A percentile compares a stretch with the other conserved stretches of the same genome.
Evolutionary conservation across 2,113 vertebrate genomes (phyloP).

Genomic region (Nothocercus julius): DNA sequence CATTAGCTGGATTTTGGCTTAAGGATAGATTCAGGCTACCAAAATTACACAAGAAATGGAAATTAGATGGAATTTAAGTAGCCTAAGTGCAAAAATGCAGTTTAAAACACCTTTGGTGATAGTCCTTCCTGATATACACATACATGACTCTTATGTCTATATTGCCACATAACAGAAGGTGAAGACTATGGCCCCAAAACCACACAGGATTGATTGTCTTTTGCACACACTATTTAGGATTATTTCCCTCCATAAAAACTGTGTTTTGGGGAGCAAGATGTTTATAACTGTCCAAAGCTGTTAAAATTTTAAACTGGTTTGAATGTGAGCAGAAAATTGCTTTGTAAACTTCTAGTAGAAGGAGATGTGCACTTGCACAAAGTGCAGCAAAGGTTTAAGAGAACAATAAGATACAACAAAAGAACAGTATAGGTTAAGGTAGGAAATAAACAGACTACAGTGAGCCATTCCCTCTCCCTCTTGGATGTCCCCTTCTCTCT

Average conservation of each 20-base stretch:
- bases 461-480: not conserved
- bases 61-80: not conserved
- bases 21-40: not conserved
- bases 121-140: not conserved
- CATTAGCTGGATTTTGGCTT: not conserved
- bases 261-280: not conserved
- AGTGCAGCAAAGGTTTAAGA: not conserved
- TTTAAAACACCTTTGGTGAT: not conserved
- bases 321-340: not conserved
- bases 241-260: not conserved
- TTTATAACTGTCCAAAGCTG: not conserved
- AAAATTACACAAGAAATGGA: not conserved
- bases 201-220: not conserved
- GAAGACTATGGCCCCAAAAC: not conserved
- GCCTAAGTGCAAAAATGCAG: not conserved
- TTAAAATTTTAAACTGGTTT: not conserved
- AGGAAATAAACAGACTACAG: not conserved
- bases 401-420: not conserved
- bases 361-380: not conserved
- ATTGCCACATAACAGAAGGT: accelerated
- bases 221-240: not conserved
- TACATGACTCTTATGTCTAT: not conserved
- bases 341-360: not conserved
- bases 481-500: too few species aligned
- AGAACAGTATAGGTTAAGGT: not conserved